phyloP scores from a whole-genome alignment of 2,797 vertebrate genomes.

The Peromyscus eremicus region DNA sequence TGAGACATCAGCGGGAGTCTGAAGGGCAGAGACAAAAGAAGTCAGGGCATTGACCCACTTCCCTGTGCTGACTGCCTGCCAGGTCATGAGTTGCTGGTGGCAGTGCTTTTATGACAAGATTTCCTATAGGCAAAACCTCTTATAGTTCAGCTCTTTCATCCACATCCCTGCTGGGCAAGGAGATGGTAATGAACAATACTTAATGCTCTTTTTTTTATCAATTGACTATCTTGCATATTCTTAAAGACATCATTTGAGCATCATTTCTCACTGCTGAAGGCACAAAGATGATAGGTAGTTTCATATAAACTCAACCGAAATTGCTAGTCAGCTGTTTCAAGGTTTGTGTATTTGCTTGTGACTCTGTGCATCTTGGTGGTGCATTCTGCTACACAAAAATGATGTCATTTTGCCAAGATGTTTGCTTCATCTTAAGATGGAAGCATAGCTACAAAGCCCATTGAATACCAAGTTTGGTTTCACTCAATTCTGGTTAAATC shows the following conservation, averaged over 20 bases:
- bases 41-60: background rate
- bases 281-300: background rate
- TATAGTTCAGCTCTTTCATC: background rate
- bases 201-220: conserved; percentile 5
- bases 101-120: background rate
- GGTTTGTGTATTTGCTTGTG: background rate
- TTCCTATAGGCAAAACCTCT: background rate
- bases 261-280: background rate
- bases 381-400: background rate
- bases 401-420: background rate
- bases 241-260: conserved; percentile 18
- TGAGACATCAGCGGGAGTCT: background rate
- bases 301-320: background rate
- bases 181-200: background rate
- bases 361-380: background rate
- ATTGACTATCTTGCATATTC: background rate
- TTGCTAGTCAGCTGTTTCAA: background rate
- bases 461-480: conserved; percentile 7
- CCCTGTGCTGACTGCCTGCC: background rate
- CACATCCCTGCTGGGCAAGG: background rate
- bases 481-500: conserved; percentile 14
- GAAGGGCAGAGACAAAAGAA: background rate
- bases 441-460: conserved; percentile 24
- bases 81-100: background rate
- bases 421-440: background rate